Evolutionary conservation across 1,140 invertebrate species (phyloP).

Genomic region (Zelostemma sp.): DNA sequence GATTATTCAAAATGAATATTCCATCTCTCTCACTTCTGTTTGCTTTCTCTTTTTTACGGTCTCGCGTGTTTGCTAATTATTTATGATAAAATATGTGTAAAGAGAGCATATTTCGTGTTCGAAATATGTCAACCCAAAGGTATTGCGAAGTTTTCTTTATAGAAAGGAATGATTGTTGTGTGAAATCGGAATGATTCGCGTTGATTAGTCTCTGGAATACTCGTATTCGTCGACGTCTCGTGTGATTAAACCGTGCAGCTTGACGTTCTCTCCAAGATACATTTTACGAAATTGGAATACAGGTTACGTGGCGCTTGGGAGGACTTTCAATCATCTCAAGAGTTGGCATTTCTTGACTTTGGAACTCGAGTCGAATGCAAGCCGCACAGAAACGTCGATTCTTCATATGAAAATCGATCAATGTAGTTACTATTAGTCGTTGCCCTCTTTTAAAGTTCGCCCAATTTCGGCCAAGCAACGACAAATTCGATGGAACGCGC

Average conservation of each 20-base stretch:
- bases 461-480: too few species aligned
- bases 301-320: constrained; percentile 16
- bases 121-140: too few species aligned
- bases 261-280: constrained; percentile 29
- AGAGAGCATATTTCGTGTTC: too few species aligned
- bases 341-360: constrained; percentile 33
- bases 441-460: neutral
- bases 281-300: constrained; percentile 37
- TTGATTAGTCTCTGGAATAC: too few species aligned
- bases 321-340: constrained; percentile 34
- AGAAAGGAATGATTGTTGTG: too few species aligned
- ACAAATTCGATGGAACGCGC: too few species aligned
- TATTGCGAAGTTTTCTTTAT: too few species aligned
- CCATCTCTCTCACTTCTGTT: neutral
- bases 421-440: too few species aligned
- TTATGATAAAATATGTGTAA: too few species aligned
- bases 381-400: constrained; percentile 20
- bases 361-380: constrained; percentile 15
- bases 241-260: constrained; percentile 22
- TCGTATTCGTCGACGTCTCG: constrained; percentile 6
- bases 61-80: neutral
- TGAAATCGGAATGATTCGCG: too few species aligned
- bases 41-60: neutral
- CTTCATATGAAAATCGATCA: neutral
- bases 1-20: neutral